phyloP scores from a whole-genome alignment of 2,888 invertebrate species.

The Hypolimnas misippus region DNA sequence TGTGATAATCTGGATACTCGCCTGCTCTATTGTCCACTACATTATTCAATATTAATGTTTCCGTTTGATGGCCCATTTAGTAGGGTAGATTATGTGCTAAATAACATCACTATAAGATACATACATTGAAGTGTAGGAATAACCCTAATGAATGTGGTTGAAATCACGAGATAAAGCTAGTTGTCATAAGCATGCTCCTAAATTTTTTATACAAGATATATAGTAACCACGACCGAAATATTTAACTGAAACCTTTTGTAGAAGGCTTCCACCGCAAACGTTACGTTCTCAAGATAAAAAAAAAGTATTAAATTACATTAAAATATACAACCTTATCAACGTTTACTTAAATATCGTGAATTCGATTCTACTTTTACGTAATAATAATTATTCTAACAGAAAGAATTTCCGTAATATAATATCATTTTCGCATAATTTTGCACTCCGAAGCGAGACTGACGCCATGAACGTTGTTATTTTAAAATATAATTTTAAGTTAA shows the following conservation, averaged over 20 bases:
- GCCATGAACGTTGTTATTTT: conserved; percentile 1
- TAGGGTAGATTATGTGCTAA: too few relatives aligned
- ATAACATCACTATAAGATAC: too few relatives aligned
- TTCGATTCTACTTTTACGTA: background rate
- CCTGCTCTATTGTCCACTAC: too few relatives aligned
- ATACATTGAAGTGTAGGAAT: too few relatives aligned
- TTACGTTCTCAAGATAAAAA: conserved; percentile 36
- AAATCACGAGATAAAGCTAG: too few relatives aligned
- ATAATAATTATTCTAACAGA: conserved; percentile 15
- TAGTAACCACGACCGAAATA: conserved; percentile 20
- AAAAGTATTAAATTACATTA: conserved; percentile 37
- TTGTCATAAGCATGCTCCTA: too few relatives aligned
- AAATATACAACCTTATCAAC: conserved; percentile 18
- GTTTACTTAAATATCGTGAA: background rate
- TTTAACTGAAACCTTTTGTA: conserved; percentile 41
- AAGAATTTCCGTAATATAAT: background rate
- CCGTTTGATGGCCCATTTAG: too few relatives aligned
- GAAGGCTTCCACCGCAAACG: conserved; percentile 36
- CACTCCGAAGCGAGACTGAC: background rate
- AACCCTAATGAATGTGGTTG: too few relatives aligned
- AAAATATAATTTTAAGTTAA: conserved; percentile 7
- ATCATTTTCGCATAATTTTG: conserved; percentile 4
- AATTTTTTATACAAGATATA: conserved; percentile 4
- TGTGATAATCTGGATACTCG: too few relatives aligned
- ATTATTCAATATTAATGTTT: too few relatives aligned